Percentiles rank a stretch among this genome's conserved stretches.
Conservation (phyloP, 2,113 vertebrate genomes). For the Anolis carolinensis region DNA sequence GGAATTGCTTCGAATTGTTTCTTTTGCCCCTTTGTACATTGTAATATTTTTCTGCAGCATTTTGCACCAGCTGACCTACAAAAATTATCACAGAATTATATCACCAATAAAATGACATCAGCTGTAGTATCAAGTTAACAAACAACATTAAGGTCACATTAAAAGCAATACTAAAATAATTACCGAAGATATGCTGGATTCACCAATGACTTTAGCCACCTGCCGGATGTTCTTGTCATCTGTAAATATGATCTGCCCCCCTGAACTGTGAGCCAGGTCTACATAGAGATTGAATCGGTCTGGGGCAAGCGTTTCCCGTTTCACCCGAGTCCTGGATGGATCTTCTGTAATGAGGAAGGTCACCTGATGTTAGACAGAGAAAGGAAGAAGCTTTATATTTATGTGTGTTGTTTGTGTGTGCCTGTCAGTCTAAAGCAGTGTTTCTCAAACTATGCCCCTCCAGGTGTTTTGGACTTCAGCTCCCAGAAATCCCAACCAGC, state of each 20-base stretch:
- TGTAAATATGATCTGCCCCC: constrained; percentile 86
- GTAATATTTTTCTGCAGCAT: too few species aligned
- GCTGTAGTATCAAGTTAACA: too few species aligned
- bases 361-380: constrained; percentile 69
- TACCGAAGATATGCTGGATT: constrained; percentile 74
- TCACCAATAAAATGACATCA: too few species aligned
- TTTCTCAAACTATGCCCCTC: too few species aligned
- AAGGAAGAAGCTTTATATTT: background rate
- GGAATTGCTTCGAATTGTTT: background rate
- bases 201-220: constrained; percentile 80
- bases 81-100: too few species aligned
- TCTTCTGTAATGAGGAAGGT: constrained; percentile 88
- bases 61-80: too few species aligned
- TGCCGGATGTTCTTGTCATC: constrained; percentile 79
- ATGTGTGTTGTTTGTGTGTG: too few species aligned
- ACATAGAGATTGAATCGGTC: constrained; percentile 83
- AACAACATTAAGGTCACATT: too few species aligned
- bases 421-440: too few species aligned
- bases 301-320: constrained; percentile 72
- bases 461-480: too few species aligned
- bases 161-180: constrained; percentile 17
- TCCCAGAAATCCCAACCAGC: too few species aligned
- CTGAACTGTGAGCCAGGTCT: constrained; percentile 79
- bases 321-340: constrained; percentile 65
- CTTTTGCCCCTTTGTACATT: background rate